phyloP scores from a whole-genome alignment of 2,113 vertebrate species.

The Peromyscus polionotus region DNA sequence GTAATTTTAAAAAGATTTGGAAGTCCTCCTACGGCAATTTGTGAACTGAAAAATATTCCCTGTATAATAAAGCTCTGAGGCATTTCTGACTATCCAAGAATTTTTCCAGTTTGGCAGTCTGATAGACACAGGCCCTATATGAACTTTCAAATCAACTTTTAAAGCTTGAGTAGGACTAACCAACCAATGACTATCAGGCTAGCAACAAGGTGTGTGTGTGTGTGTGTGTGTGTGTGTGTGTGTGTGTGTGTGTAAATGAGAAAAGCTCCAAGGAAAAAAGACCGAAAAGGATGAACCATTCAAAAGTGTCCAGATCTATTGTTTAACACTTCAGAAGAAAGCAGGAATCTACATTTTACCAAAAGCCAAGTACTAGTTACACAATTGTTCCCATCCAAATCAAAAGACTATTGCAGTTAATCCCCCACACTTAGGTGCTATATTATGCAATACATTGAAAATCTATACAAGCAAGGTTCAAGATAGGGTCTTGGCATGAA shows the following conservation, averaged over 20 bases:
- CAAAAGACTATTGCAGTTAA: conserved; percentile 35
- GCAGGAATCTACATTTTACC: neutral
- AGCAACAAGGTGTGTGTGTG: neutral
- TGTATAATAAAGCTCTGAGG: conserved; percentile 8
- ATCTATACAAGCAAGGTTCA: conserved; percentile 70
- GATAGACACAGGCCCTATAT: neutral
- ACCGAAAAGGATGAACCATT: neutral
- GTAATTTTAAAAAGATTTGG: conserved; percentile 47
- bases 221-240: neutral
- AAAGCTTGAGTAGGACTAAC: neutral
- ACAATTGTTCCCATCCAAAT: conserved; percentile 53
- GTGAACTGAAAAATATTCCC: conserved; percentile 5
- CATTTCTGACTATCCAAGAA: conserved; percentile 36
- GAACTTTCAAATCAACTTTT: conserved; percentile 64
- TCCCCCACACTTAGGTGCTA: conserved; percentile 47
- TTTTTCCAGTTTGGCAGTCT: conserved; percentile 13
- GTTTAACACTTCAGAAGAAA: conserved; percentile 55
- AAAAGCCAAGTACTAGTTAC: neutral
- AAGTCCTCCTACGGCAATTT: neutral
- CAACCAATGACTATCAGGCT: neutral
- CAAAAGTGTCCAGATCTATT: neutral
- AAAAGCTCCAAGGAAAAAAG: neutral
- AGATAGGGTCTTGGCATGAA: conserved; percentile 27
- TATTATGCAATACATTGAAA: conserved; percentile 64
- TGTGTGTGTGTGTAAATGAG: neutral